Evolutionary conservation across 2,888 invertebrate genomes (phyloP), one percentile per base, ranked within the genome.

Genomic region (Catonia carolina): DNA sequence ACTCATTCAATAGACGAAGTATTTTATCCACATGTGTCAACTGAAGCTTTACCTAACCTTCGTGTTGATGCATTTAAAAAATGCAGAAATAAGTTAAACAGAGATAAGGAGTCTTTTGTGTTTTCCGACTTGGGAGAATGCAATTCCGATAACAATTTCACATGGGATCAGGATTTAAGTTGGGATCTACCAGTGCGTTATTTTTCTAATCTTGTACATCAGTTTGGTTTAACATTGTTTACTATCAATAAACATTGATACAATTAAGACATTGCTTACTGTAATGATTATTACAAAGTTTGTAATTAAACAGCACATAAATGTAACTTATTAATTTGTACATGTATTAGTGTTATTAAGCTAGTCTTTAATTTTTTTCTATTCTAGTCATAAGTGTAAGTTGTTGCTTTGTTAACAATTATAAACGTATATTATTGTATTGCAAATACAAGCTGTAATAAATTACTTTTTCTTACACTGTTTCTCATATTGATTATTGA

Each of bases 11-110:
- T 62, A 20, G 59, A 61, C 10, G 58, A 60, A 12, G 75, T 77
- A 0, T 86, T 85, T 72, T 87, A 83, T 75, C 89, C 89, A 1
- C 89, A 90, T 71, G 73, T 89, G 58, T 84, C 86, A 41, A 79
- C 79, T 0, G 89, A 90, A 56, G 64, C 63, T 1, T 53, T 62
- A 27, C 65, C 64, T 8, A 51, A 60, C 14, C 31, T 56, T 15
- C 15, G 53, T 7, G n/a, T 53, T 12, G 42, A 49, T 36, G 35
- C 48, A 14, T 53, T 52, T 42, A 37, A 35, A 8, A 20, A 48
- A 37, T 55, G 53, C 35, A 36, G 53, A 15, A 47, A 41, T 36
- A 31, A 33, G 8, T 27, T 6, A 6, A 27, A 27, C 4, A 22
- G 22, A 2, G 27, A 23, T 22, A 45, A 2, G 7, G 10, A 23